Evolutionary conservation across 2,888 invertebrate species (phyloP), one percentile per base, ranked within the genome.

Genomic region (Caenorhabditis japonica): DNA sequence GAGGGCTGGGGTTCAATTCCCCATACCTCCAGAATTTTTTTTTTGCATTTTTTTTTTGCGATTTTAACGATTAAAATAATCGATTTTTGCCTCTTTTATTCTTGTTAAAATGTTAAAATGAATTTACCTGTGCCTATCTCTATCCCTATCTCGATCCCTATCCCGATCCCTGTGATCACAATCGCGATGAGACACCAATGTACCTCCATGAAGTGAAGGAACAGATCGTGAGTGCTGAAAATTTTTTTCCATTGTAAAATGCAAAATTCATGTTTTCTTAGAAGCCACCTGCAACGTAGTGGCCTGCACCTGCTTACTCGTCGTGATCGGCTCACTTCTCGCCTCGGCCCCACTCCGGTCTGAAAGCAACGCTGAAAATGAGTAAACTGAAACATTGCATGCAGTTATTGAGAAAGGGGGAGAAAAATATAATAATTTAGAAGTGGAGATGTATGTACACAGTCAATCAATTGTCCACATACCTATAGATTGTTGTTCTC

Each of bases 1-100:
- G 79, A 82, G 76, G 79, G 73, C 81, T 81, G 81, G 81, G 79
- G 79, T 79, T 81, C 81, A 78, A 79, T 80, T 79, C 80, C 79
- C 78, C 72, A 80, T 80, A 77, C 72, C 80, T 80, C 80, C 76
- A 80, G 30, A 30, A 30, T 30, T n/a, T n/a, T n/a, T n/a, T n/a
- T n/a, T n/a, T n/a, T n/a, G n/a, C n/a, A n/a, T n/a, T n/a, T n/a
- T n/a, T n/a, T n/a, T n/a, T n/a, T n/a, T n/a, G n/a, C n/a, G 23
- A 56, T 33, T 23, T 34, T 4, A 39, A 10, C 3, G 33, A 3
- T 21, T 19, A 33, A 61, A 19, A 58, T 34, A 15, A n/a, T n/a
- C n/a, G n/a, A n/a, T n/a, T n/a, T n/a, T n/a, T n/a, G n/a, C n/a
- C n/a, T n/a, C n/a, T n/a, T n/a, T n/a, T n/a, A n/a, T n/a, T n/a